Evolutionary conservation across 2,113 vertebrate species (phyloP).

Genomic region (Colius striatus): DNA sequence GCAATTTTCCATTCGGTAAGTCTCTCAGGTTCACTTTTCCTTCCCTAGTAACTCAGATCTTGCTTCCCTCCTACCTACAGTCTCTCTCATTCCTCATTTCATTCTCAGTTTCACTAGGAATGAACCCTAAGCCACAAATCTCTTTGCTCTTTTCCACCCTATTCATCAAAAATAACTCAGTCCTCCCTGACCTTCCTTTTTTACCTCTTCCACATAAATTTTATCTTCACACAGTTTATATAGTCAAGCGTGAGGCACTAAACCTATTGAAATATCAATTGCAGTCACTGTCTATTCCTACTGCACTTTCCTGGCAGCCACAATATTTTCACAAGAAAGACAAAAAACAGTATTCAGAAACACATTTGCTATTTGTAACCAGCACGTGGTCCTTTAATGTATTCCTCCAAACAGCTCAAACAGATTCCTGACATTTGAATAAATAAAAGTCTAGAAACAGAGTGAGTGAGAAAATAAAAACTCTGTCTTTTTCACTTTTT

Average conservation of each 20-base stretch:
- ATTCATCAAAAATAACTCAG: neutral
- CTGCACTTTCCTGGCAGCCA: neutral
- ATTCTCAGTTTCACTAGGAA: neutral
- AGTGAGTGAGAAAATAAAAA: neutral
- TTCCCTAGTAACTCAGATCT: neutral
- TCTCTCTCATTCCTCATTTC: neutral
- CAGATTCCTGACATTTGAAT: neutral
- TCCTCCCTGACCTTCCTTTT: neutral
- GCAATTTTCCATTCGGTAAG: neutral
- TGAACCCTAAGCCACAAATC: neutral
- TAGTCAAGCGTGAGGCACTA: neutral
- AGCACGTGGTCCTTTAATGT: neutral
- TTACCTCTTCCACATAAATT: neutral
- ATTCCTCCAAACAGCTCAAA: neutral
- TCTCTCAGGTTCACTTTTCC: neutral
- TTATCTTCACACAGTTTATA: neutral
- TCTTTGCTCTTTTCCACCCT: neutral
- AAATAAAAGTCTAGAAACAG: neutral
- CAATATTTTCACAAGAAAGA: neutral
- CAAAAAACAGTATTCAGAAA: conserved; percentile 10
- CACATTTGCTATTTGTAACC: neutral
- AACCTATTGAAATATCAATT: neutral
- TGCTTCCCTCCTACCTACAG: neutral
- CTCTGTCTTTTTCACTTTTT: neutral
- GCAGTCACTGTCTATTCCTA: neutral